Evolutionary conservation across 1,140 invertebrate genomes (phyloP), one percentile per base, ranked within the genome.

Genomic region (Battus philenor): DNA sequence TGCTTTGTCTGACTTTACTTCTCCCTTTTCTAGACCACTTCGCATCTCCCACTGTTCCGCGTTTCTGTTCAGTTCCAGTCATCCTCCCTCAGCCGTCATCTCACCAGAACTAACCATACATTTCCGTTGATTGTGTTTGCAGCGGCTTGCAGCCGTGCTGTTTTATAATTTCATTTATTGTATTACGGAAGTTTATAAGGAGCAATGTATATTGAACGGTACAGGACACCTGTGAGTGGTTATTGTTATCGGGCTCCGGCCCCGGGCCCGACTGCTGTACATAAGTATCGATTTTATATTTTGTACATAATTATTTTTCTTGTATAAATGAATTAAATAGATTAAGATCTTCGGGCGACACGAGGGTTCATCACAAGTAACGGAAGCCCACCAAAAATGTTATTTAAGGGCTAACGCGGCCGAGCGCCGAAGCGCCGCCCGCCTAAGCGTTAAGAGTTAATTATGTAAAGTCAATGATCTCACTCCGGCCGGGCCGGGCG

Each of bases 301-400:
- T 74, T 84, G 74, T 79, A 80, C 80, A 78, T 81, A 75, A 75
- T 68, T 81, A 68, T 69, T 69, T 71, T 76, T 71, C 61, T 71
- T 78, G 68, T 74, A 79, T 71, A 81, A 79, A 77, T 69, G 71
- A 78, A 79, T 74, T 65, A 70, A 69, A 72, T 78, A 83, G 68
- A 66, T 57, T 70, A 70, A 71, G 60, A 77, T 77, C 67, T 76
- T 68, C 59, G 52, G 51, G 43, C 56, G 57, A 10, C 27, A 10
- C 9, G 27, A 30, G 68, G 66, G 57, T 63, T 54, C 55, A 45
- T 53, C 27, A 43, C 18, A 47, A 39, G 27, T 48, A 32, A 51
- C 59, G 51, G 36, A 46, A 54, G 60, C 62, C 70, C 70, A 70
- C 67, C 64, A 77, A 68, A 68, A 62, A 56, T 49, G 46, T 55